Base-by-base conservation (phyloP, 2,113 vertebrate species). In the Misgurnus mizolepis region DNA sequence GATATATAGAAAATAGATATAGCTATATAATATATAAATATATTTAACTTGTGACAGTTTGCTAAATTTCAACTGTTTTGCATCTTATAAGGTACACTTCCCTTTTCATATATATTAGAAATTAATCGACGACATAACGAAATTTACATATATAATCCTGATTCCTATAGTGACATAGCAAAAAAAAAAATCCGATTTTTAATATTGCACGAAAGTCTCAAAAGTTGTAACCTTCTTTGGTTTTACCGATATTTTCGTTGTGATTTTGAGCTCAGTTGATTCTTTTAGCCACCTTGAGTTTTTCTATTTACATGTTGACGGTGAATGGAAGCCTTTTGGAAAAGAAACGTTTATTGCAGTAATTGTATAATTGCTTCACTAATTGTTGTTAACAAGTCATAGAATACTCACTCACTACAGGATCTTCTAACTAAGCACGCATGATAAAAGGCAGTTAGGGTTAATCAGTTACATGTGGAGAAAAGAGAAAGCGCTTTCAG, bases 311-410 rank as follows among this genome's bases (percentile, higher is more conserved):
- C 45, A 89, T 93, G 90, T 85, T 91, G 93, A 93, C 91, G 84
- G 7, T 53, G 66, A 83, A 66, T 39, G 55, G 55, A 83, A 90
- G 82, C 34, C 65, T 72, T 64, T 47, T 74, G 55, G 66, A 79
- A 83, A 83, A 85, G 79, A 87, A 73, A 85, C 47, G 91, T 94
- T 93, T 94, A 94, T 93, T 93, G 93, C 87, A 68, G 93, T 92
- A 93, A 94, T 92, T 90, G 87, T 86, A 86, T 93, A 93, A 93
- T 94, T 93, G 90, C 90, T 88, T 87, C 90, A 90, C 93, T 94
- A 93, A 94, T 94, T 93, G 92, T 86, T 92, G 91, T 93, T 91
- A 93, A 94, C 92, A 93, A 91, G 90, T 87, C 82, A 80, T 85
- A 86, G 84, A 92, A 92, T 88, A 87, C 86, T 87, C 88, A 90